A percentile compares a stretch with the other conserved stretches of the same genome.
Conservation (phyloP, 30 jellyfish, hydroid and myxozoan genomes). For the Chironex yamaguchii region DNA sequence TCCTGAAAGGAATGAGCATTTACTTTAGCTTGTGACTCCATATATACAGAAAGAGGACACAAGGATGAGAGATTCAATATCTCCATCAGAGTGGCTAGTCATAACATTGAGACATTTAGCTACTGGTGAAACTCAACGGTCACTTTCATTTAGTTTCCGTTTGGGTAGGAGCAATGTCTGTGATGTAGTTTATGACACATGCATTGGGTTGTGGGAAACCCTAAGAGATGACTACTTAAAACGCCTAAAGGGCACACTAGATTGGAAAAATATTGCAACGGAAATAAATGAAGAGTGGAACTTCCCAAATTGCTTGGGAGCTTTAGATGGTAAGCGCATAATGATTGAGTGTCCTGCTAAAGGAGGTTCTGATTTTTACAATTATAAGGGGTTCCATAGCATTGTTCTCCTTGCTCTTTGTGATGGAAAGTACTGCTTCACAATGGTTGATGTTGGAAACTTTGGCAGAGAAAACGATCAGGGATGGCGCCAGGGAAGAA, state of each 20-base stretch:
- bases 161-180: slow-evolving; percentile 57
- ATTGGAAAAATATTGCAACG: slow-evolving; percentile 37
- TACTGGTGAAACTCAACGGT: slow-evolving; percentile 44
- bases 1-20: slow-evolving; percentile 27
- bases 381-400: slow-evolving; percentile 48
- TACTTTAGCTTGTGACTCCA: not conserved
- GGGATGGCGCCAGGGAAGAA: no score
- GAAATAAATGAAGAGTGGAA: slow-evolving; percentile 57
- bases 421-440: slow-evolving; percentile 65
- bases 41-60: not conserved
- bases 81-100: slow-evolving; percentile 6
- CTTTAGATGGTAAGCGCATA: slow-evolving; percentile 61
- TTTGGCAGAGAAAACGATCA: slow-evolving; percentile 56
- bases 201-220: slow-evolving; percentile 51
- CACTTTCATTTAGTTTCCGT: slow-evolving; percentile 40
- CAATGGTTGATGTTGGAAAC: slow-evolving; percentile 65
- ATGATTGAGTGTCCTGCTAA: slow-evolving; percentile 51
- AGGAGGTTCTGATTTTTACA: slow-evolving; percentile 31
- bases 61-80: no score
- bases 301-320: slow-evolving; percentile 64
- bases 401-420: slow-evolving; percentile 37
- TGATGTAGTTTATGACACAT: slow-evolving; percentile 47
- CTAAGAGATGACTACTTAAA: not conserved
- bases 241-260: slow-evolving; percentile 13
- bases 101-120: slow-evolving; percentile 26